Evolutionary conservation across 2,797 vertebrate genomes (phyloP).

Genomic region (Halcyon badia): DNA sequence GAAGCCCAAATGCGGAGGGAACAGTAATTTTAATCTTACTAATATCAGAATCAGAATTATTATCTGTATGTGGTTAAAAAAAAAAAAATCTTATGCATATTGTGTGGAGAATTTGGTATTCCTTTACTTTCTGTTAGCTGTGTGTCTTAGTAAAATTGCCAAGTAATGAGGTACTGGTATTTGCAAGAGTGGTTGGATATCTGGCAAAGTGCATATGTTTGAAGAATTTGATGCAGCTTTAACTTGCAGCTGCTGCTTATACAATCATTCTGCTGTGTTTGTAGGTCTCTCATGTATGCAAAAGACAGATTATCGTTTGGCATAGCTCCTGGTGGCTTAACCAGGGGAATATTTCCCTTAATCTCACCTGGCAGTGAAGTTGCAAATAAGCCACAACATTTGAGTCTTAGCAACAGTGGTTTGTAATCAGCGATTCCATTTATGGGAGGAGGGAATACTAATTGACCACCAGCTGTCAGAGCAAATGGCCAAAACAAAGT

Average conservation of each 20-base stretch:
- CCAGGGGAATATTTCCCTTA: slow-evolving; percentile 58
- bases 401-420: slow-evolving; percentile 49
- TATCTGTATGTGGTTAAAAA: background rate
- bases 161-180: slow-evolving; percentile 31
- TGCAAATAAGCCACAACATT: slow-evolving; percentile 54
- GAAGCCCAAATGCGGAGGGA: background rate
- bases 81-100: background rate
- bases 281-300: slow-evolving; percentile 58
- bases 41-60: slow-evolving; percentile 3
- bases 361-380: slow-evolving; percentile 63
- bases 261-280: slow-evolving; percentile 48
- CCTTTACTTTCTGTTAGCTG: background rate
- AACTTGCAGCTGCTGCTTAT: slow-evolving; percentile 62
- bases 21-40: background rate
- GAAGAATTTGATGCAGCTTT: slow-evolving; percentile 58
- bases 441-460: slow-evolving; percentile 54
- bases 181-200: slow-evolving; percentile 34
- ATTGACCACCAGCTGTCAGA: slow-evolving; percentile 67
- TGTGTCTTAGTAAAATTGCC: slow-evolving; percentile 29
- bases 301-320: slow-evolving; percentile 62
- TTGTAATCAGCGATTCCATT: slow-evolving; percentile 56
- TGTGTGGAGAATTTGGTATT: background rate
- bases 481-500: slow-evolving; percentile 56
- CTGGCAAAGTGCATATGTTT: slow-evolving; percentile 54
- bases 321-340: slow-evolving; percentile 42